Conservation (phyloP, 2,888 invertebrate genomes). For the Lasioglossum leucozonium region DNA sequence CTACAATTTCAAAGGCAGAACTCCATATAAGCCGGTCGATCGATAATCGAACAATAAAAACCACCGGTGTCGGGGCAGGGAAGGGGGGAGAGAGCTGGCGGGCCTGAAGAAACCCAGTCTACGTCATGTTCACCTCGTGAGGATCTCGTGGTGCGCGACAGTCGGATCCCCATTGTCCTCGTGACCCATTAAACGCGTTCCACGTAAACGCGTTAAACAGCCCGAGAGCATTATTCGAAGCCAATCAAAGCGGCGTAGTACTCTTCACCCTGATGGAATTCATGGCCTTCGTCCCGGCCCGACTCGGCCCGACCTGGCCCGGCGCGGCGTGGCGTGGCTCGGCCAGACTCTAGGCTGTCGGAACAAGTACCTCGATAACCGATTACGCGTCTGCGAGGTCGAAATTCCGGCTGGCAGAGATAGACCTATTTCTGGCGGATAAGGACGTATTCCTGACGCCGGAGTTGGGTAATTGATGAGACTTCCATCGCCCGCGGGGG, state of each 20-base stretch:
- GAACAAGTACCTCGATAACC: constrained; percentile 49
- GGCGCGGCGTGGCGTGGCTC: neutral
- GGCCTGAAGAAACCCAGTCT: neutral
- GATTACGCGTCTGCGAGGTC: constrained; percentile 32
- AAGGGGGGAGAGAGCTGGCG: too few species aligned
- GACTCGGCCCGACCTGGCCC: neutral
- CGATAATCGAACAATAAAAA: constrained; percentile 11
- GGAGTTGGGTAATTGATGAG: constrained; percentile 73
- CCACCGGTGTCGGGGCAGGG: neutral
- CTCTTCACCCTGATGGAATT: constrained; percentile 42
- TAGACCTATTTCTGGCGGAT: constrained; percentile 45
- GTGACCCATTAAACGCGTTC: constrained; percentile 48
- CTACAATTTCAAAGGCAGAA: constrained; percentile 1
- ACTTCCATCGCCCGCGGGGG: constrained; percentile 41
- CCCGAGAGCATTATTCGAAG: constrained; percentile 34
- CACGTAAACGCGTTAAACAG: constrained; percentile 42
- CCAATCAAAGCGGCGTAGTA: constrained; percentile 29
- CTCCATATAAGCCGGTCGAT: neutral
- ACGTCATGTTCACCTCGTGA: constrained; percentile 6
- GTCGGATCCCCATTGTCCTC: constrained; percentile 30
- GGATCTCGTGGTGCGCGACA: constrained; percentile 15
- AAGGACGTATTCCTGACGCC: constrained; percentile 40
- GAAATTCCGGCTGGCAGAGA: constrained; percentile 47
- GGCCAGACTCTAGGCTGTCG: neutral
- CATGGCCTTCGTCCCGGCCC: constrained; percentile 15